Evolutionary conservation across 2,797 vertebrate genomes (phyloP).

Genomic region (Helostoma temminkii): DNA sequence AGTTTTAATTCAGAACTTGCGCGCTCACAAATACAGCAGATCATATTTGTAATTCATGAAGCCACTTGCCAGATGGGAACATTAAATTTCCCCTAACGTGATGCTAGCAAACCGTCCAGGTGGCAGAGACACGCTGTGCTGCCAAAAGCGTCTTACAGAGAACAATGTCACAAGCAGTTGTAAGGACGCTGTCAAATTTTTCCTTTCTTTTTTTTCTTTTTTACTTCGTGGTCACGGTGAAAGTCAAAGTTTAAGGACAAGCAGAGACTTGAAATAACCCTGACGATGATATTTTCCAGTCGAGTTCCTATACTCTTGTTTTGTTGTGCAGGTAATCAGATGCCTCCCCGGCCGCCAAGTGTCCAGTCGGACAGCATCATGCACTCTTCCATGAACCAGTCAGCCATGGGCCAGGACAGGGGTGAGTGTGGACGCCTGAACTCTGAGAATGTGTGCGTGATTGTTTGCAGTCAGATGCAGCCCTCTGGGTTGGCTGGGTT

Average conservation of each 20-base stretch:
- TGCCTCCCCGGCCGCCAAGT: slow-evolving; percentile 97
- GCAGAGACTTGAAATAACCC: background rate
- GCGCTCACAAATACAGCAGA: slow-evolving; percentile 26
- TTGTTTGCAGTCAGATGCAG: slow-evolving; percentile 45
- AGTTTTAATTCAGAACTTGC: slow-evolving; percentile 49
- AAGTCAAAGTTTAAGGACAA: background rate
- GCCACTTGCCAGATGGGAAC: slow-evolving; percentile 45
- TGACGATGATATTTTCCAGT: background rate
- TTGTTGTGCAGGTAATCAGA: slow-evolving; percentile 91
- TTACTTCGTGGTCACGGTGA: background rate
- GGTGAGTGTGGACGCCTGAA: slow-evolving; percentile 79
- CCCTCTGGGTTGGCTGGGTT: slow-evolving; percentile 25
- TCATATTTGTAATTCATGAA: slow-evolving; percentile 61
- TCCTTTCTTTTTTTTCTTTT: background rate
- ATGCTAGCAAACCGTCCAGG: slow-evolving; percentile 38
- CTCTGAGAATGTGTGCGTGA: slow-evolving; percentile 8
- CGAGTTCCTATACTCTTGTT: background rate
- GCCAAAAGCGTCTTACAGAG: slow-evolving; percentile 4
- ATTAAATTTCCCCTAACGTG: slow-evolving; percentile 42
- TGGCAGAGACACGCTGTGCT: slow-evolving; percentile 7
- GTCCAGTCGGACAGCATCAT: slow-evolving; percentile 96
- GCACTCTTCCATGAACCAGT: slow-evolving; percentile 96
- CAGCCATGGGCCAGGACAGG: slow-evolving; percentile 93
- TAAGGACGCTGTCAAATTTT: background rate
- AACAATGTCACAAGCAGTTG: slow-evolving; percentile 5